Percentiles rank a stretch among this genome's conserved stretches.
Evolutionary conservation across 2,113 vertebrate species (phyloP).

Genomic region (Caloenas nicobarica): DNA sequence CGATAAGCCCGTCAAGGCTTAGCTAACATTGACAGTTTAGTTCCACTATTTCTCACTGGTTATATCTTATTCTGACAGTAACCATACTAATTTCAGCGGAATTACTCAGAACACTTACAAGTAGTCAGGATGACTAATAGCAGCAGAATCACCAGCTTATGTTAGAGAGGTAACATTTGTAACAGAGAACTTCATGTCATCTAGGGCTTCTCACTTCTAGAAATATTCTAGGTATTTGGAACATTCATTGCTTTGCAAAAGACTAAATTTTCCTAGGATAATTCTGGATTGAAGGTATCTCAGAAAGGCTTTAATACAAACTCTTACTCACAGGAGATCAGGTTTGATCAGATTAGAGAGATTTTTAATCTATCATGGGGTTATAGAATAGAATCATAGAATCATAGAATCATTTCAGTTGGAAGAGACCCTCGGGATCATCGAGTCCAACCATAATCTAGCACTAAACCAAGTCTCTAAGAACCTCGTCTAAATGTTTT

Average conservation of each 20-base stretch:
- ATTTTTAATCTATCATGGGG: not conserved
- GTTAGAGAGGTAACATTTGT: not conserved
- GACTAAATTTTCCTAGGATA: not conserved
- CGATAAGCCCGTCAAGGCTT: conserved; percentile 6
- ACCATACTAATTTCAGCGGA: not conserved
- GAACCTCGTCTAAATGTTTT: no score
- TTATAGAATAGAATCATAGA: no score
- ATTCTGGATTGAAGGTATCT: not conserved
- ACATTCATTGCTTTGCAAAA: not conserved
- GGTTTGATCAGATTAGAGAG: not conserved
- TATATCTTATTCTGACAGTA: not conserved
- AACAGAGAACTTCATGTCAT: not conserved
- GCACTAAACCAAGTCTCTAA: no score
- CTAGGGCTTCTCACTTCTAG: not conserved
- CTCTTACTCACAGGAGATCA: not conserved
- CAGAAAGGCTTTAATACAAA: not conserved
- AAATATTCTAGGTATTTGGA: not conserved
- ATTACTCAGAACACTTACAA: not conserved
- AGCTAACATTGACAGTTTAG: not conserved
- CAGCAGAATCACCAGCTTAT: not conserved
- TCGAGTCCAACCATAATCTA: no score
- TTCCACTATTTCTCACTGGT: not conserved
- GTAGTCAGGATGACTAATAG: not conserved
- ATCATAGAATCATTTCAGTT: no score
- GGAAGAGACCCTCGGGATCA: no score